These are phyloP conservation scores for Parauchenoglanis punctatus DNA, from an alignment of 2,797 vertebrate genomes.

Conservation along the genomic window DNA sequence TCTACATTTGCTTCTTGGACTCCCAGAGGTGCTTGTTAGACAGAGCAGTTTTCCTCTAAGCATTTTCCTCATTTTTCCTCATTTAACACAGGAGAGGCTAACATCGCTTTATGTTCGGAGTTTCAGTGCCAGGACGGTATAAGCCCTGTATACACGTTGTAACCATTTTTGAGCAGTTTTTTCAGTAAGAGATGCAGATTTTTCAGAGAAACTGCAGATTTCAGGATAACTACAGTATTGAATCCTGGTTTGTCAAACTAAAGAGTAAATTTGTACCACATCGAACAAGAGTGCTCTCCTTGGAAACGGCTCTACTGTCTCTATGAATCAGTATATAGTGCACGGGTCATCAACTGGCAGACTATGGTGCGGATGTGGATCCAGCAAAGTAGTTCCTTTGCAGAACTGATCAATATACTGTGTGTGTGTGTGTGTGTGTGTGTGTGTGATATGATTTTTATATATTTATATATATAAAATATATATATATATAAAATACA, in stretches of 20 bases:
- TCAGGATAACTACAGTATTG: background rate
- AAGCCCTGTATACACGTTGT: constrained; percentile 15
- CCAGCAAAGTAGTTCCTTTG: background rate
- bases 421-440: too few relatives aligned
- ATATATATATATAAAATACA: too few relatives aligned
- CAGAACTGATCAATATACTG: background rate
- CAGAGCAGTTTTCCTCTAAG: background rate
- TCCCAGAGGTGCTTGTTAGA: constrained; percentile 34
- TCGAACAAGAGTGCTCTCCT: background rate
- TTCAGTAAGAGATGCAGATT: background rate
- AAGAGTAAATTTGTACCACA: background rate
- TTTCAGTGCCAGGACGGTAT: background rate
- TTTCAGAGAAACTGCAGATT: background rate
- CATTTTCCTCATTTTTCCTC: constrained; percentile 4
- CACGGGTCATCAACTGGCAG: background rate
- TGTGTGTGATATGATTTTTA: too few relatives aligned
- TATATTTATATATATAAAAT: too few relatives aligned
- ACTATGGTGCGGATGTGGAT: background rate
- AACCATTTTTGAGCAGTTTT: too few relatives aligned
- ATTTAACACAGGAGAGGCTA: background rate
- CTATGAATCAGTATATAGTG: background rate
- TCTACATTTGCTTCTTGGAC: background rate
- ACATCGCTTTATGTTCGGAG: background rate
- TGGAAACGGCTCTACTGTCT: background rate
- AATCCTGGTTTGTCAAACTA: background rate